Conservation (phyloP, 2,888 invertebrate species). For the Folsomia candida region DNA sequence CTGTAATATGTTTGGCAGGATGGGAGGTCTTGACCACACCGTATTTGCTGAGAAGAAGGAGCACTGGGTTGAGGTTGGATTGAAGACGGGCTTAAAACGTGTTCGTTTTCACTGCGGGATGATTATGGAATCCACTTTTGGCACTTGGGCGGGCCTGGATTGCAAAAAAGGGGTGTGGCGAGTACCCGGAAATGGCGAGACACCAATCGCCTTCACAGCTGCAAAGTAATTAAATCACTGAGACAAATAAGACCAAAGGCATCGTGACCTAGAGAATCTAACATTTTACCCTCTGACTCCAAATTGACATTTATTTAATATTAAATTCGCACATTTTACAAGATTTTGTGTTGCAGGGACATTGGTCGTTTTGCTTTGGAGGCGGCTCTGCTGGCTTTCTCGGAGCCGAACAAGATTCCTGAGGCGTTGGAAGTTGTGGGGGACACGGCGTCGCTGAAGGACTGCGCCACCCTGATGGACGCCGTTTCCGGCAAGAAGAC, state of each 20-base stretch:
- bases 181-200: not conserved
- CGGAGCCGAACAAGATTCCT: not conserved
- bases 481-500: slow-evolving; percentile 1
- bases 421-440: not conserved
- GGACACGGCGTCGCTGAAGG: not conserved
- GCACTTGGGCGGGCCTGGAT: not conserved
- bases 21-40: not conserved
- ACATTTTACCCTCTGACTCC: too few species aligned
- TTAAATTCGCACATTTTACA: not conserved
- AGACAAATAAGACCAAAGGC: too few species aligned
- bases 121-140: slow-evolving; percentile 10
- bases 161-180: not conserved
- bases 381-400: not conserved
- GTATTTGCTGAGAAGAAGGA: not conserved
- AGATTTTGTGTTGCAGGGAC: not conserved
- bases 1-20: not conserved
- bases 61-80: not conserved
- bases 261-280: too few species aligned
- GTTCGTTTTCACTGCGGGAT: not conserved
- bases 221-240: not conserved
- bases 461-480: not conserved
- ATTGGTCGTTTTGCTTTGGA: slow-evolving; percentile 2
- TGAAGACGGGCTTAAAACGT: not conserved
- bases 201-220: not conserved
- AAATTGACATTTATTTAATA: too few species aligned